Evolutionary conservation across 2,113 vertebrate genomes (phyloP).

Genomic region (Coryphaenoides rupestris): DNA sequence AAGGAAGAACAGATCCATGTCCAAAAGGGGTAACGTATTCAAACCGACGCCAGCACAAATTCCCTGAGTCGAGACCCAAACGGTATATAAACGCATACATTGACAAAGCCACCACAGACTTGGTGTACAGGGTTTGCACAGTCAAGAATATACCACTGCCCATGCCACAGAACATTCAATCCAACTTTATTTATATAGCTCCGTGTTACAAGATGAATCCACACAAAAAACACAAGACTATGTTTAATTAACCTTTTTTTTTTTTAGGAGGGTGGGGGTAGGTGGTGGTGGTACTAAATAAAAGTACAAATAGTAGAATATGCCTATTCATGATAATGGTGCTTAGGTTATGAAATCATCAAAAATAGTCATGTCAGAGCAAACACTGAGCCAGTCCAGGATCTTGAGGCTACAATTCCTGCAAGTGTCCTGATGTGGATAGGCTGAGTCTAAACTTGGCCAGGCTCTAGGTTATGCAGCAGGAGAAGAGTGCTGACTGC

Average conservation of each 20-base stretch:
- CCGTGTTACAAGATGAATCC: not conserved
- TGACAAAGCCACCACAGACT: not conserved
- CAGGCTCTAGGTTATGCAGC: too few species aligned
- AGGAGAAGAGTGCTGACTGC: too few species aligned
- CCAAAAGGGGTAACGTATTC: slow-evolving; percentile 41
- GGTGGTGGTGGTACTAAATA: too few species aligned
- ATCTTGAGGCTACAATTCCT: too few species aligned
- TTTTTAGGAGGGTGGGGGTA: too few species aligned
- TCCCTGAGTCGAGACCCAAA: slow-evolving; percentile 14
- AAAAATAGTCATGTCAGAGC: too few species aligned
- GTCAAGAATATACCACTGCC: slow-evolving; percentile 1
- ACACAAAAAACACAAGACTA: not conserved
- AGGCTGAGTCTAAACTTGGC: too few species aligned
- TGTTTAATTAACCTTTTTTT: too few species aligned
- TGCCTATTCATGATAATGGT: not conserved
- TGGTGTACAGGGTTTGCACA: slow-evolving; percentile 2
- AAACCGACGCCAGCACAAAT: slow-evolving; percentile 34
- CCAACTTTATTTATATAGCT: not conserved
- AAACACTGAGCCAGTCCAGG: too few species aligned
- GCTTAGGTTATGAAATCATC: too few species aligned
- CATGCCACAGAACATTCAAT: not conserved
- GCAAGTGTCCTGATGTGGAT: too few species aligned
- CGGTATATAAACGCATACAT: slow-evolving; percentile 16
- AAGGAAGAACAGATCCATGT: slow-evolving; percentile 30
- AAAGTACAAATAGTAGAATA: not conserved